phyloP scores from a whole-genome alignment of 2,113 vertebrate genomes.

The Anoplopoma fimbria region DNA sequence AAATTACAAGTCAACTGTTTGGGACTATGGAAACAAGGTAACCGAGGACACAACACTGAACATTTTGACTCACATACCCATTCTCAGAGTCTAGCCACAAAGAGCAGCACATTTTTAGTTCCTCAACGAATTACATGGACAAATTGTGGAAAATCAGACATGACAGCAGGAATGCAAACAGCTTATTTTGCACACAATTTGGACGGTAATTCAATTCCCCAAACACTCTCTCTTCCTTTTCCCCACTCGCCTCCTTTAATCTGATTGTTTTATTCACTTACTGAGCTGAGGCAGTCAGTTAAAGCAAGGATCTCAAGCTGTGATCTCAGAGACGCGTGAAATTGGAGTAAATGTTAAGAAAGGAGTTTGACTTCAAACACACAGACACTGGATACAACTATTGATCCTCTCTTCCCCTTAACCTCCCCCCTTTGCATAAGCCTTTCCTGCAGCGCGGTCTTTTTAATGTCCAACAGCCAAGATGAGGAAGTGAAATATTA shows the following conservation, averaged over 20 bases:
- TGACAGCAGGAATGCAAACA: neutral
- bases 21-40: neutral
- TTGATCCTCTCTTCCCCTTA: too few relatives aligned
- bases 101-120: neutral
- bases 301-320: neutral
- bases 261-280: conserved; percentile 12
- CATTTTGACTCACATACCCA: neutral
- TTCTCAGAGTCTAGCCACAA: neutral
- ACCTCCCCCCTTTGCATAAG: too few relatives aligned
- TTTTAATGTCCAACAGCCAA: too few relatives aligned
- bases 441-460: too few relatives aligned
- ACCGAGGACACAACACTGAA: neutral
- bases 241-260: neutral
- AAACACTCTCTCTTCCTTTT: neutral
- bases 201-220: neutral
- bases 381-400: neutral
- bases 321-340: neutral
- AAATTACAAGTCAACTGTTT: neutral
- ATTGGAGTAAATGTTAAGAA: conserved; percentile 5
- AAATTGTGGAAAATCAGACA: too few relatives aligned
- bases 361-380: neutral
- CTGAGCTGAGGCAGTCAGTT: neutral
- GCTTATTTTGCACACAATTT: too few relatives aligned
- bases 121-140: neutral
- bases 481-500: too few relatives aligned